phyloP scores from a whole-genome alignment of 1,140 invertebrate genomes.

The Nixonia krombeini region DNA sequence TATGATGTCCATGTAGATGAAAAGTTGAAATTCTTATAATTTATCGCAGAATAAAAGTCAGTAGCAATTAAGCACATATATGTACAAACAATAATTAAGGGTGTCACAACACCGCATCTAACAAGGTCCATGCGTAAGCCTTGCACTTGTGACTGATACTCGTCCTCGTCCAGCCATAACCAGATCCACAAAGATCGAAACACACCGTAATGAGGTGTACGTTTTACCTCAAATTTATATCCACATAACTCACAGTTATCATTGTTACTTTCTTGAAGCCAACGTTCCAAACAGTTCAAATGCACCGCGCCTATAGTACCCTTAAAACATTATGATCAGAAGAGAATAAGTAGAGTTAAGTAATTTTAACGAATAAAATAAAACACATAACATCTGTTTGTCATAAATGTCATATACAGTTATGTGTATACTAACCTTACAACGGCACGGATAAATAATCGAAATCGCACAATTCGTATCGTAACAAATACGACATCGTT shows the following conservation, averaged over 20 bases:
- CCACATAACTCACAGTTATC: slow-evolving; percentile 67
- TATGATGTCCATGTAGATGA: slow-evolving; percentile 69
- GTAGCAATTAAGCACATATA: slow-evolving; percentile 71
- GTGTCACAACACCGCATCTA: slow-evolving; percentile 67
- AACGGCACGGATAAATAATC: slow-evolving; percentile 57
- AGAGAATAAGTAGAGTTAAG: too few species aligned
- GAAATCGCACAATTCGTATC: slow-evolving; percentile 43
- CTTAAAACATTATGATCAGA: slow-evolving; percentile 24
- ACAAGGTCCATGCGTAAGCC: slow-evolving; percentile 64
- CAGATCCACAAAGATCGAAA: slow-evolving; percentile 53
- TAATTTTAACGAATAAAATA: too few species aligned
- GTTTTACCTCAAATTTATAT: slow-evolving; percentile 49
- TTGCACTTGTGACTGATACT: slow-evolving; percentile 52
- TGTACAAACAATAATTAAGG: slow-evolving; percentile 68
- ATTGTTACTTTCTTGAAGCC: slow-evolving; percentile 69
- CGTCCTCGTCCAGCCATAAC: slow-evolving; percentile 49
- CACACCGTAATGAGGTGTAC: slow-evolving; percentile 53
- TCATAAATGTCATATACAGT: slow-evolving; percentile 13
- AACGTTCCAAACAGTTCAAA: slow-evolving; percentile 72
- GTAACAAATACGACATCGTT: slow-evolving; percentile 61
- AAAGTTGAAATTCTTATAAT: slow-evolving; percentile 65
- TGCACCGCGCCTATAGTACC: slow-evolving; percentile 74
- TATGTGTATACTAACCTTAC: slow-evolving; percentile 61
- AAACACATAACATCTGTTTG: too few species aligned
- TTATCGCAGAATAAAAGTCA: slow-evolving; percentile 69